Percentiles rank a stretch among this genome's conserved stretches.
These are phyloP conservation scores for Drosophila simulans DNA, from an alignment of 1,140 invertebrate genomes.

Conservation along the genomic window DNA sequence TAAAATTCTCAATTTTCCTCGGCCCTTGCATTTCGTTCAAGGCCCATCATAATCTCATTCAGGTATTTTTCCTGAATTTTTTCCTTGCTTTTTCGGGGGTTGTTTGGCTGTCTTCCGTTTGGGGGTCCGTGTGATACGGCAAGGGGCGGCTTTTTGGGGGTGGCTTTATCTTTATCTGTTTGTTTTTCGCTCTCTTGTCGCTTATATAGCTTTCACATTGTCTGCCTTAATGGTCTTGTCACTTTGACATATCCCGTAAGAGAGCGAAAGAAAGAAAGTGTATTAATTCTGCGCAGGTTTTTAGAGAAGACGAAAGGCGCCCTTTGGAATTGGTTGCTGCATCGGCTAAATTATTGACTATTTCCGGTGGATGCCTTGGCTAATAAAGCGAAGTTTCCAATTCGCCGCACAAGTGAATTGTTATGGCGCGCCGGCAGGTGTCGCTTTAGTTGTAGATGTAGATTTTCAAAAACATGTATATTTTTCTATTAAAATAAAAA, in stretches of 20 bases:
- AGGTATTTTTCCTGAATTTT: constrained; percentile 26
- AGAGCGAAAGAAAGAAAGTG: not conserved
- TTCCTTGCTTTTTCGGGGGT: constrained; percentile 20
- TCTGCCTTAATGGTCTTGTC: constrained; percentile 38
- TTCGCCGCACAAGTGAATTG: not conserved
- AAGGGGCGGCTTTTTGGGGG: constrained; percentile 45
- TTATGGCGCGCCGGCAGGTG: not conserved
- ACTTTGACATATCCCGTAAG: constrained; percentile 62
- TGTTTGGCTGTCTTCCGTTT: constrained; percentile 9
- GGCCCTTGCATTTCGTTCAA: not conserved
- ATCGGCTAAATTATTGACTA: not conserved
- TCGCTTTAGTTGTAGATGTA: not conserved
- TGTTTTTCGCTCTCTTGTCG: constrained; percentile 54
- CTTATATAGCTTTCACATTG: constrained; percentile 32
- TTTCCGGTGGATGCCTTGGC: not conserved
- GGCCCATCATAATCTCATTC: constrained; percentile 1
- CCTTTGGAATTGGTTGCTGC: not conserved
- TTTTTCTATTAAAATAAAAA: not conserved
- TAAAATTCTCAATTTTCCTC: not conserved
- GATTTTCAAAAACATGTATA: not conserved
- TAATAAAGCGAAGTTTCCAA: not conserved
- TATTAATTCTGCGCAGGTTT: constrained; percentile 2
- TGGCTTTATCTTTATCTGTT: constrained; percentile 56
- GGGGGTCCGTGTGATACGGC: not conserved
- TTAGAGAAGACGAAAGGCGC: not conserved